Conservation (phyloP, 2,113 vertebrate genomes). For the Onychostoma macrolepis region DNA sequence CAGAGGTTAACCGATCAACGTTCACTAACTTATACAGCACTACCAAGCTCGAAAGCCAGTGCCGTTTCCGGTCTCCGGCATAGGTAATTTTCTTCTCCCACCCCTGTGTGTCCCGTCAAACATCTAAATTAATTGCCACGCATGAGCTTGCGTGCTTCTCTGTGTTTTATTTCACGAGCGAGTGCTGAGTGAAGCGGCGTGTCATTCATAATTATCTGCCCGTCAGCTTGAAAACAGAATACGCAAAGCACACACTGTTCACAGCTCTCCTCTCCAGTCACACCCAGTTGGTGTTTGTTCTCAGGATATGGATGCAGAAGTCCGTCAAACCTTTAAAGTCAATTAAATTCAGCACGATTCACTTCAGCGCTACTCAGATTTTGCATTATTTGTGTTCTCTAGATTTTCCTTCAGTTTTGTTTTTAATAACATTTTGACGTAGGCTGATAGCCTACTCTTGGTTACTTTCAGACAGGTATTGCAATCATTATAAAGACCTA, state of each 20-base stretch:
- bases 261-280: not conserved
- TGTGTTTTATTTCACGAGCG: not conserved
- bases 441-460: not conserved
- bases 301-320: not conserved
- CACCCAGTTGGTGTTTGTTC: conserved; percentile 8
- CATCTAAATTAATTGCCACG: not conserved
- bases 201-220: conserved; percentile 3
- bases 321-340: not conserved
- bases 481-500: not conserved
- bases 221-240: not conserved
- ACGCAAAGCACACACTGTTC: not conserved
- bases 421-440: not conserved
- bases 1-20: not conserved
- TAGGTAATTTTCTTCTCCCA: not conserved
- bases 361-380: not conserved
- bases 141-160: not conserved
- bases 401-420: not conserved
- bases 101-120: not conserved
- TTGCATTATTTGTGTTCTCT: not conserved
- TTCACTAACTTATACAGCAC: not conserved
- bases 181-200: not conserved
- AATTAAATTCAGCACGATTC: not conserved
- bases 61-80: not conserved
- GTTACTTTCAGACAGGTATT: not conserved
- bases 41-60: not conserved